Percentiles rank a stretch among this genome's conserved stretches.
Conservation (phyloP, 2,888 invertebrate species). For the Drosophila basisetae region DNA sequence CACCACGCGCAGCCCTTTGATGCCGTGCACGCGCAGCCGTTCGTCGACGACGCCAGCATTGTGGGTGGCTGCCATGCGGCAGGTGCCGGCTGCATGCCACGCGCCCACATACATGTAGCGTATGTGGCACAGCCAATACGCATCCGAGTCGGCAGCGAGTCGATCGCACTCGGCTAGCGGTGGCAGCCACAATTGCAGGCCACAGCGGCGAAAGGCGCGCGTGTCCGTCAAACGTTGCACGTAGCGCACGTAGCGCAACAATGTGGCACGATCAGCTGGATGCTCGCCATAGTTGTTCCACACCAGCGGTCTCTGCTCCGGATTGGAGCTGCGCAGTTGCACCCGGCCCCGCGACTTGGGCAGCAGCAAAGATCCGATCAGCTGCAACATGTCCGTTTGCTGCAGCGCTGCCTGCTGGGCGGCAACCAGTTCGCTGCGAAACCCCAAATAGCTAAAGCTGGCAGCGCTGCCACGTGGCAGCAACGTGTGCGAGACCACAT, state of each 20-base stretch:
- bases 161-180: slow-evolving; percentile 72
- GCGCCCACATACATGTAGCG: slow-evolving; percentile 86
- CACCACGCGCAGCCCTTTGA: slow-evolving; percentile 90
- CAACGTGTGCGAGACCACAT: slow-evolving; percentile 87
- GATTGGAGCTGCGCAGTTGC: slow-evolving; percentile 86
- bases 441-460: slow-evolving; percentile 65
- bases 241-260: slow-evolving; percentile 83
- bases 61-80: slow-evolving; percentile 88
- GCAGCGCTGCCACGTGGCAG: slow-evolving; percentile 54
- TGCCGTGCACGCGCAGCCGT: slow-evolving; percentile 86
- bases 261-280: slow-evolving; percentile 84
- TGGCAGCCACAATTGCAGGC: slow-evolving; percentile 75
- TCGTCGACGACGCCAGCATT: slow-evolving; percentile 87
- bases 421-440: slow-evolving; percentile 48
- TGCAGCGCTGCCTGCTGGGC: slow-evolving; percentile 47
- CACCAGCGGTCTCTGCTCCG: slow-evolving; percentile 86
- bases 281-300: slow-evolving; percentile 87
- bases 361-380: slow-evolving; percentile 76
- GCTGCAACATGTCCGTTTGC: slow-evolving; percentile 60
- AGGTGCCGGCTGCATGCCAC: slow-evolving; percentile 90
- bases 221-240: slow-evolving; percentile 84
- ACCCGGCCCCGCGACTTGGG: slow-evolving; percentile 86
- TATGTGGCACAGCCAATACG: slow-evolving; percentile 87
- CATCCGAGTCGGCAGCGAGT: slow-evolving; percentile 74
- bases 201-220: slow-evolving; percentile 83